A percentile compares a stretch with the other conserved stretches of the same genome.
phyloP scores from a whole-genome alignment of 2,888 invertebrate genomes.

The Polia nebulosa region DNA sequence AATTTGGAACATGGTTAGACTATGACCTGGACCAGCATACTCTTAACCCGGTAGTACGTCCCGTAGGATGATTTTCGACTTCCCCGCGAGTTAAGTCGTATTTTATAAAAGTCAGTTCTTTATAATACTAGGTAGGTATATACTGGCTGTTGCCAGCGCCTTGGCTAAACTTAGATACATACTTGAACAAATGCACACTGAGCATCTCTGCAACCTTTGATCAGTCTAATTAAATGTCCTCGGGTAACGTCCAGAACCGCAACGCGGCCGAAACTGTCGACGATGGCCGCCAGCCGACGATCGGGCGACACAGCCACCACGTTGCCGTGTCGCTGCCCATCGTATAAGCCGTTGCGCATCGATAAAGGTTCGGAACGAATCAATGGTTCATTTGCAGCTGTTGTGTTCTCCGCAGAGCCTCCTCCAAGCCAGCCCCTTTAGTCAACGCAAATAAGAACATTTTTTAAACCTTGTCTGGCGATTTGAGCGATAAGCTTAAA shows the following conservation, averaged over 20 bases:
- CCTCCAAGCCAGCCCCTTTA: conserved; percentile 87
- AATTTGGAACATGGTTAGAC: too few species aligned
- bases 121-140: conserved; percentile 1
- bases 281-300: conserved; percentile 94
- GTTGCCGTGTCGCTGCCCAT: conserved; percentile 94
- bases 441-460: conserved; percentile 10
- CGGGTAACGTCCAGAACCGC: conserved; percentile 95
- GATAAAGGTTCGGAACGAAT: conserved; percentile 94
- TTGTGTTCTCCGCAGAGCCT: conserved; percentile 76
- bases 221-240: conserved; percentile 95
- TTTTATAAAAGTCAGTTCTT: neutral
- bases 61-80: neutral
- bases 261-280: conserved; percentile 97
- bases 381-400: conserved; percentile 83
- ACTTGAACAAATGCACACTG: conserved; percentile 98
- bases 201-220: conserved; percentile 99
- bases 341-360: conserved; percentile 95
- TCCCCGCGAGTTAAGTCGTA: too few species aligned
- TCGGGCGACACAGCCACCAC: conserved; percentile 94
- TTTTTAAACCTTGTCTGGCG: neutral
- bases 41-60: too few species aligned
- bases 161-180: conserved; percentile 14
- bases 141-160: neutral
- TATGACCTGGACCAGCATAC: too few species aligned
- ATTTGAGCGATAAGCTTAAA: neutral